Evolutionary conservation across 1,140 invertebrate species (phyloP).

Genomic region (Neodiprion lecontei): DNA sequence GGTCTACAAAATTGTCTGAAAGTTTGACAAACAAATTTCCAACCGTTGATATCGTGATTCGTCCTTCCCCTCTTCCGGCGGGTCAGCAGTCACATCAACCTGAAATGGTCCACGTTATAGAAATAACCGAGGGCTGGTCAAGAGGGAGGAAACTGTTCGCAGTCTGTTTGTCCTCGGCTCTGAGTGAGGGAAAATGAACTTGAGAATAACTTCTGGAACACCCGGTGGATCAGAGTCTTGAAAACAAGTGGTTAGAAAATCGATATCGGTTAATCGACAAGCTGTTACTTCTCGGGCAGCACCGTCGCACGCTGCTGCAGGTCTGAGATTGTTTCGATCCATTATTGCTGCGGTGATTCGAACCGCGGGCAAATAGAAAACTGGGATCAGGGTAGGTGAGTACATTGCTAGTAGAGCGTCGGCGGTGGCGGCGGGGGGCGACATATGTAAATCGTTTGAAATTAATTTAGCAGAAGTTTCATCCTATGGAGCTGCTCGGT

Average conservation of each 20-base stretch:
- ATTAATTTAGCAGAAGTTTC: constrained; percentile 45
- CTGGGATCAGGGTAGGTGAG: constrained; percentile 9
- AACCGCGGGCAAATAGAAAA: constrained; percentile 3
- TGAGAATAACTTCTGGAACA: too few species aligned
- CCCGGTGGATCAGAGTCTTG: too few species aligned
- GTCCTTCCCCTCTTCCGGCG: too few species aligned
- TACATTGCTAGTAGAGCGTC: constrained; percentile 39
- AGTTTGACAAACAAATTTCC: background rate
- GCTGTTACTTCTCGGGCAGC: background rate
- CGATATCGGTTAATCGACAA: background rate
- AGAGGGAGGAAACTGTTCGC: too few species aligned
- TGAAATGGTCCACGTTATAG: too few species aligned
- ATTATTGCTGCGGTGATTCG: background rate
- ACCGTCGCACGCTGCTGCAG: background rate
- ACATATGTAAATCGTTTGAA: constrained; percentile 43
- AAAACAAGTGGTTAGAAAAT: background rate
- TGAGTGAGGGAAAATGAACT: too few species aligned
- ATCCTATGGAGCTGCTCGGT: background rate
- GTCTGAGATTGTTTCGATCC: constrained; percentile 4
- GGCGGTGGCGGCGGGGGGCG: constrained; percentile 28
- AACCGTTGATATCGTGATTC: background rate
- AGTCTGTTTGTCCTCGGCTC: too few species aligned
- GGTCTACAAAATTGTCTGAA: background rate
- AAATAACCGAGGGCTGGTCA: too few species aligned
- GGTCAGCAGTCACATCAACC: too few species aligned